These are phyloP conservation scores for Megaceryle torquata DNA, from an alignment of 2,113 vertebrate genomes.

Conservation along the genomic window DNA sequence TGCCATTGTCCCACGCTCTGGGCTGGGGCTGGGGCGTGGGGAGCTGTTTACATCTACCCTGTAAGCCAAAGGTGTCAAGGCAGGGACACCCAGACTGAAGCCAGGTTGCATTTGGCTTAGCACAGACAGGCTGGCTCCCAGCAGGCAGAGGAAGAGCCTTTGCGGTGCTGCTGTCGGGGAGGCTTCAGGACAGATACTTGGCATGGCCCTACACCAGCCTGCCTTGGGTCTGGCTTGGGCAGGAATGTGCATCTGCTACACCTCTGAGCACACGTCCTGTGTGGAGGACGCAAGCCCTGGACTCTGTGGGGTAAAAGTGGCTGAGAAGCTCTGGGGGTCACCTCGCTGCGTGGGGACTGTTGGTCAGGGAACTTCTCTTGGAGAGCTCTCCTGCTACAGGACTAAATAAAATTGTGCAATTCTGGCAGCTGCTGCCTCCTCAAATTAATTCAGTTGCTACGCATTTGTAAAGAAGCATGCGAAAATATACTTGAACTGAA, in stretches of 20 bases:
- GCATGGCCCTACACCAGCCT: not conserved
- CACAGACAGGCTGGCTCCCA: not conserved
- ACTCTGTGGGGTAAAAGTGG: not conserved
- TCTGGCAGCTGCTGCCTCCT: not conserved
- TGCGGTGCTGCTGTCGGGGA: not conserved
- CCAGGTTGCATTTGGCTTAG: not conserved
- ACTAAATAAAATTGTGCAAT: not conserved
- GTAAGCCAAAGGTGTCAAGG: too few relatives aligned
- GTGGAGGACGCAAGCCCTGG: not conserved
- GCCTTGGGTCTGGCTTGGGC: not conserved
- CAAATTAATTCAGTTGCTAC: not conserved
- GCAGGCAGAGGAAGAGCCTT: not conserved
- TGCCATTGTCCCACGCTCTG: rapidly evolving
- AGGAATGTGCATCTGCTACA: rapidly evolving
- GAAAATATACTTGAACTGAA: not conserved
- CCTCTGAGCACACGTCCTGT: too few relatives aligned
- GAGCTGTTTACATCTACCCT: not conserved
- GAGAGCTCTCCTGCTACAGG: not conserved
- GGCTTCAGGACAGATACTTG: too few relatives aligned
- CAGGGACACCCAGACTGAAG: not conserved
- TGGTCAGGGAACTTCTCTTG: not conserved
- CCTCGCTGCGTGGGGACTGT: rapidly evolving
- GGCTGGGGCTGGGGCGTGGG: not conserved
- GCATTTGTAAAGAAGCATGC: not conserved
- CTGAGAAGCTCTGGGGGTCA: not conserved